A percentile compares a stretch with the other conserved stretches of the same genome.
phyloP scores from a whole-genome alignment of 2,113 vertebrate genomes.

The Danionella cerebrum region DNA sequence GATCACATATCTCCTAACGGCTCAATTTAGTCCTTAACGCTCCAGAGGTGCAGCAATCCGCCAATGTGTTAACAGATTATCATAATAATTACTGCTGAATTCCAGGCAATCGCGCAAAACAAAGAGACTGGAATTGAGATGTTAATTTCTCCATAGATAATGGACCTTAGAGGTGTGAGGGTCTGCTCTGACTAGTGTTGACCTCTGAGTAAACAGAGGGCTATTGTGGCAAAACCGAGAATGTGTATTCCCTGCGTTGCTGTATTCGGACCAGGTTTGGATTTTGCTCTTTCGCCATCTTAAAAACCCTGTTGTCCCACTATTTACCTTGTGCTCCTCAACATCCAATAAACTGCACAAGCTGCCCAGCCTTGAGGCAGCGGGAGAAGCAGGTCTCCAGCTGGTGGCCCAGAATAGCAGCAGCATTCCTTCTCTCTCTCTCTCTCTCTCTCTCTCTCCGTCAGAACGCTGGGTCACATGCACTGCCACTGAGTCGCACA shows the following conservation, averaged over 20 bases:
- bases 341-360: conserved; percentile 7
- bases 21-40: conserved; percentile 16
- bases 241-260: conserved; percentile 43
- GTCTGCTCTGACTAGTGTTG: conserved; percentile 20
- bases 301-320: neutral
- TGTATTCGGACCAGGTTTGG: conserved; percentile 32
- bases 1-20: neutral
- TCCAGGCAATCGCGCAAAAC: conserved; percentile 26
- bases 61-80: conserved; percentile 32
- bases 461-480: conserved; percentile 57
- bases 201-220: conserved; percentile 30
- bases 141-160: conserved; percentile 35
- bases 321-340: neutral
- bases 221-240: conserved; percentile 23
- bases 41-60: conserved; percentile 23
- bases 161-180: conserved; percentile 21
- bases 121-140: conserved; percentile 36
- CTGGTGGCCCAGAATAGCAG: conserved; percentile 60
- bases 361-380: neutral
- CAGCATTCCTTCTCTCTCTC: conserved; percentile 55
- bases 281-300: neutral
- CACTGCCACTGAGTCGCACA: conserved; percentile 47
- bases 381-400: conserved; percentile 41
- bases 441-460: conserved; percentile 34
- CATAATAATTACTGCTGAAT: conserved; percentile 45